Evolutionary conservation across 1,140 invertebrate species (phyloP).

Genomic region (Solenopsis invicta): DNA sequence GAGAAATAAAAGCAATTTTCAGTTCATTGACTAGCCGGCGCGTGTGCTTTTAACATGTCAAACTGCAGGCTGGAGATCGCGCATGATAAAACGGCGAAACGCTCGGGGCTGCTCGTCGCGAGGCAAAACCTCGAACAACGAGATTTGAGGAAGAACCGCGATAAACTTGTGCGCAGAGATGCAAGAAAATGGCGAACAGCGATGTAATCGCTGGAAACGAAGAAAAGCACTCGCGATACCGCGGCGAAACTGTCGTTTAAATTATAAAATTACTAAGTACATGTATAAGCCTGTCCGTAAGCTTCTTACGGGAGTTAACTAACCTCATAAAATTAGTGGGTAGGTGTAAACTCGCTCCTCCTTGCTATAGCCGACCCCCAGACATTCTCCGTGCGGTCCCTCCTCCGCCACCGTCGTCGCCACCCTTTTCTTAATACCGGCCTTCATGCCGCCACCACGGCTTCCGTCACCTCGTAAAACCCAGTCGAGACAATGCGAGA

Average conservation of each 20-base stretch:
- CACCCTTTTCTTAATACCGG: slow-evolving; percentile 29
- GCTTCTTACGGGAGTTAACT: slow-evolving; percentile 78
- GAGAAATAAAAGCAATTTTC: slow-evolving; percentile 27
- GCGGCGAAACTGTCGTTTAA: slow-evolving; percentile 72
- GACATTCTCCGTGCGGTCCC: not conserved
- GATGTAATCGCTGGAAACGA: not conserved
- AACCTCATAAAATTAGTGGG: slow-evolving; percentile 79
- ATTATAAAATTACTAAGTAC: slow-evolving; percentile 76
- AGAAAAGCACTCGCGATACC: slow-evolving; percentile 49
- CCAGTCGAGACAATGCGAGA: slow-evolving; percentile 70
- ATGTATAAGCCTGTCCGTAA: slow-evolving; percentile 71
- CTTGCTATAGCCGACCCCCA: slow-evolving; percentile 10
- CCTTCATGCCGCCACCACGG: slow-evolving; percentile 37
- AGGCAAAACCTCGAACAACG: not conserved
- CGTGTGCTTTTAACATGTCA: not conserved
- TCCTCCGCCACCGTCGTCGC: no score
- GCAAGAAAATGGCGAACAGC: not conserved
- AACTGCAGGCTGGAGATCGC: slow-evolving; percentile 2
- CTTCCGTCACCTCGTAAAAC: slow-evolving; percentile 75
- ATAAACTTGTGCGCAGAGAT: not conserved
- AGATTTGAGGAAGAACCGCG: not conserved
- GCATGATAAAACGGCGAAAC: not conserved
- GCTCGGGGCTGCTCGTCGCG: not conserved
- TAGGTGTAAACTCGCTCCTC: slow-evolving; percentile 75
- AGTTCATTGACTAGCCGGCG: not conserved